Conservation (phyloP, 2,113 vertebrate species). For the Proterorhinus semilunaris region DNA sequence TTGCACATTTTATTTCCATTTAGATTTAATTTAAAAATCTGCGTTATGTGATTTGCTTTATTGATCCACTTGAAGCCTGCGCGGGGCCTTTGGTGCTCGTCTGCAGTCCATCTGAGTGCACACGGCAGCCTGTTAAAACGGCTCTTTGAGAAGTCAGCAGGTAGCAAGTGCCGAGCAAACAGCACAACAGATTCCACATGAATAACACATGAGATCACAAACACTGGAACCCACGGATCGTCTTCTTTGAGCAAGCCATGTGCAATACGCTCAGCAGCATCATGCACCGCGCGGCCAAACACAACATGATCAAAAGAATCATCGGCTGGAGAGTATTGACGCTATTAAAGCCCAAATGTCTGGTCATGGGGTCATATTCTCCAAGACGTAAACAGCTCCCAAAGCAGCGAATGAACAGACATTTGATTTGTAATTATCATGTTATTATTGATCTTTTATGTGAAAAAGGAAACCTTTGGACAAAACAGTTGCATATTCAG, state of each 20-base stretch:
- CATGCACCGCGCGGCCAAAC: slow-evolving; percentile 21
- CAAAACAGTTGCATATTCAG: background rate
- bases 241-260: slow-evolving; percentile 33
- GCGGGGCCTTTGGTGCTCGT: slow-evolving; percentile 56
- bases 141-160: slow-evolving; percentile 68
- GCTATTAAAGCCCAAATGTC: slow-evolving; percentile 7
- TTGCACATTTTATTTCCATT: too few relatives aligned
- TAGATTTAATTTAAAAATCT: too few relatives aligned
- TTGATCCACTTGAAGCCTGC: slow-evolving; percentile 45
- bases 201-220: slow-evolving; percentile 75
- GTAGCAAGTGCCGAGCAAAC: slow-evolving; percentile 65
- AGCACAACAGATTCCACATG: slow-evolving; percentile 61
- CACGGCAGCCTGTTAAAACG: slow-evolving; percentile 44
- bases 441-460: background rate
- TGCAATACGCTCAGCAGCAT: slow-evolving; percentile 20
- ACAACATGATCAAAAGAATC: slow-evolving; percentile 48
- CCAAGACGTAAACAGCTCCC: background rate
- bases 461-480: too few relatives aligned
- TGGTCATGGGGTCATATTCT: background rate
- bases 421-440: background rate
- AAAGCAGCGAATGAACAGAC: background rate
- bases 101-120: slow-evolving; percentile 38
- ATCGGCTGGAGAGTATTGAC: background rate
- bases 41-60: slow-evolving; percentile 43
- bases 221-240: slow-evolving; percentile 51